Evolutionary conservation across 2,797 vertebrate genomes (phyloP), one percentile per base, ranked within the genome.

Genomic region (Acridotheres tristis): DNA sequence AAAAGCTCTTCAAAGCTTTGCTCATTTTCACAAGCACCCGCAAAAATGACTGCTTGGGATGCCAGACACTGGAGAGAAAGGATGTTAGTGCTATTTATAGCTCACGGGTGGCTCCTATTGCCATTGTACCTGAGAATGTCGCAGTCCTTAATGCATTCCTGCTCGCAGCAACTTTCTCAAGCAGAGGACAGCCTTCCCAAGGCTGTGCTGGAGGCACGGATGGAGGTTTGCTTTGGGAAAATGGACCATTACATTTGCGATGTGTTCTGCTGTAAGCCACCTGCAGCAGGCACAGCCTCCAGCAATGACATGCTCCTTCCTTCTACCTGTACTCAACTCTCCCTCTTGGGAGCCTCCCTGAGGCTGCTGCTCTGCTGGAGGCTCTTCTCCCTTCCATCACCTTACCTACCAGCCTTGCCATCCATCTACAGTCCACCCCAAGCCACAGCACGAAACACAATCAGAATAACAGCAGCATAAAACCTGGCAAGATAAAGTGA

Each of bases 81-180:
- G 57, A 88, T 77, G 72, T 50, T 61, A 74, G 45, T 34, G 78
- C 83, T 95, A 82, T 95, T 94, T 94, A 79, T 93, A 94, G 80
- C 36, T 55, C 88, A 84, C 0, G 10, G 23, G 51, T 91, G 77
- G 74, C 77, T 91, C n/a, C 58, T 85, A 9, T 67, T 89, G 71
- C 82, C 61, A 47, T 20, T 71, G 73, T 42, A 93, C 83, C 91
- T 63, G 73, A 79, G 85, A 74, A 91, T 22, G 83, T 69, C 1
- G 0, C 16, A 78, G 32, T 55, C 57, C 26, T 78, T 65, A 82
- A 59, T 5, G 34, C 63, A 36, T 88, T 94, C 74, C 67, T 76
- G n/a, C 85, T 76, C 10, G 5, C 23, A 88, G 88, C 40, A 75
- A 75, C 66, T 84, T 86, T 75, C 38, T 62, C 66, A 79, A 75